Percentiles rank a stretch among this genome's conserved stretches.
Evolutionary conservation across 2,888 invertebrate genomes (phyloP).

Genomic region (Busseola fusca): DNA sequence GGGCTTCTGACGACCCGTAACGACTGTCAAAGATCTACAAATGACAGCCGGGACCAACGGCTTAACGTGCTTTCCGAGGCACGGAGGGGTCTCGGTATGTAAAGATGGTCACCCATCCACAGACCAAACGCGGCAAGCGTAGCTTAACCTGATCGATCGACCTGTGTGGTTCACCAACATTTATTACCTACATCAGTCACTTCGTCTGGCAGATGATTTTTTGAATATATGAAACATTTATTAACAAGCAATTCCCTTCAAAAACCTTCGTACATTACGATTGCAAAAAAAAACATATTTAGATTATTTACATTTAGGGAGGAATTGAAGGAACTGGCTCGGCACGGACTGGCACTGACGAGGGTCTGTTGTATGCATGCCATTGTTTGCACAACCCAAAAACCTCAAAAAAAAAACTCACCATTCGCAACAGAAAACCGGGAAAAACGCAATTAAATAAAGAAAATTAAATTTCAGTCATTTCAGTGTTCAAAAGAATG

Average conservation of each 20-base stretch:
- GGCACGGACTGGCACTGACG: conserved; percentile 4
- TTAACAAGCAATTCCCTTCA: not conserved
- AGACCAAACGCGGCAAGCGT: too few species aligned
- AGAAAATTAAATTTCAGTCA: conserved; percentile 8
- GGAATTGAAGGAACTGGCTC: conserved; percentile 10
- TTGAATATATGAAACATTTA: not conserved
- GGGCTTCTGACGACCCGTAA: too few species aligned
- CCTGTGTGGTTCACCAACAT: too few species aligned
- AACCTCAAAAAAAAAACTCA: not conserved
- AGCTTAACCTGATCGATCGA: too few species aligned
- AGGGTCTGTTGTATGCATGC: conserved; percentile 18
- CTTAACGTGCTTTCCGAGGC: too few species aligned
- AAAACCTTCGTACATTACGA: not conserved
- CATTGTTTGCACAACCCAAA: conserved; percentile 8
- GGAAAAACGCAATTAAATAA: not conserved
- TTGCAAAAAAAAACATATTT: not conserved
- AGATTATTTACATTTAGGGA: conserved; percentile 4
- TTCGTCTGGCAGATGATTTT: not conserved
- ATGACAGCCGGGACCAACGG: too few species aligned
- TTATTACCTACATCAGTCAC: too few species aligned
- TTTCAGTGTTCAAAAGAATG: conserved; percentile 5
- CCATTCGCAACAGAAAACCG: conserved; percentile 1
- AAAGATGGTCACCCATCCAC: too few species aligned
- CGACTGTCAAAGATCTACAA: too few species aligned
- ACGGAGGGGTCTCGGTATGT: too few species aligned